A percentile compares a stretch with the other conserved stretches of the same genome.
Evolutionary conservation across 2,888 invertebrate genomes (phyloP).

Genomic region (Caenorhabditis sp.): DNA sequence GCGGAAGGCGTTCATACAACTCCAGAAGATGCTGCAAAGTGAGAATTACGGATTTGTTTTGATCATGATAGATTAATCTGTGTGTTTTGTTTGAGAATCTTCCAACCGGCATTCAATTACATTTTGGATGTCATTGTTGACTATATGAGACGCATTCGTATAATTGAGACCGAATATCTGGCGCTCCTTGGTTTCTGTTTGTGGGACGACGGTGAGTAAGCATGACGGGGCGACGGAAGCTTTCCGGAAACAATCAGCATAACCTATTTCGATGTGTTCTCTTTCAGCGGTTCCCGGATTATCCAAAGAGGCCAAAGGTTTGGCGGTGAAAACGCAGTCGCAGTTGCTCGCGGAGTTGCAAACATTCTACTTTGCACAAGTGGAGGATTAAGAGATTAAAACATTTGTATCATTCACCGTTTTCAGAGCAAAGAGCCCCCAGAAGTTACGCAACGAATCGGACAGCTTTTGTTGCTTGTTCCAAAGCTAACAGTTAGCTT

Average conservation of each 20-base stretch:
- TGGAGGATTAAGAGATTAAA: conserved; percentile 6
- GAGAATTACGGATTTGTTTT: no score
- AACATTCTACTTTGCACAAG: conserved; percentile 61
- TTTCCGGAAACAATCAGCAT: conserved; percentile 1
- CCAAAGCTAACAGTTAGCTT: conserved; percentile 74
- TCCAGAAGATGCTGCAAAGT: conserved; percentile 73
- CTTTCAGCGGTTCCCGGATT: conserved; percentile 66
- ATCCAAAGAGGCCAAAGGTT: conserved; percentile 59
- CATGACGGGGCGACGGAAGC: not conserved
- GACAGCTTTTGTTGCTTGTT: conserved; percentile 70
- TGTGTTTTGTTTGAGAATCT: conserved; percentile 66
- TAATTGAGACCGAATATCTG: conserved; percentile 71
- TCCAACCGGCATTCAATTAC: conserved; percentile 73
- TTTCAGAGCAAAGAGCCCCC: conserved; percentile 56
- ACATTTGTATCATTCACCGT: conserved; percentile 1
- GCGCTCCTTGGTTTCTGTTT: conserved; percentile 73
- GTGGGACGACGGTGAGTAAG: conserved; percentile 72
- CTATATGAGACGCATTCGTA: conserved; percentile 72
- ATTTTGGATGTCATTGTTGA: conserved; percentile 73
- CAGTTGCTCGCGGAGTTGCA: conserved; percentile 72
- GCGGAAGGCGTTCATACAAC: conserved; percentile 67
- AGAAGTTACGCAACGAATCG: conserved; percentile 69
- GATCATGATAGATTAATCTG: no score
- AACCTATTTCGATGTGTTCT: not conserved
- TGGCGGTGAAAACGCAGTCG: conserved; percentile 68